Evolutionary conservation across 2,113 vertebrate species (phyloP), one percentile per base, ranked within the genome.

Genomic region (Megaceryle maxima): DNA sequence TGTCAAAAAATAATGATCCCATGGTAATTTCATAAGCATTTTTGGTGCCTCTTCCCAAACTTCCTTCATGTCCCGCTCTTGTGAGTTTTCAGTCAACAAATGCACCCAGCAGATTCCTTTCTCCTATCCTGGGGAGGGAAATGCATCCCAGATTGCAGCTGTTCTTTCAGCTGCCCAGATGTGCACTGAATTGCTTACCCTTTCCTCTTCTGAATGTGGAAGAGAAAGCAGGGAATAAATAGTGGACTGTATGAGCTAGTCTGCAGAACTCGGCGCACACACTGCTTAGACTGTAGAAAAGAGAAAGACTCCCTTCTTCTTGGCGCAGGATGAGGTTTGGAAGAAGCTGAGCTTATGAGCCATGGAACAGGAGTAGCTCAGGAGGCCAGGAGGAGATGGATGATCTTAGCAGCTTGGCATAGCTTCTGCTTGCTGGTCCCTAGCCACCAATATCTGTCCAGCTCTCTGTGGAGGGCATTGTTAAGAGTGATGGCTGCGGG

Each of bases 141-240:
- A 2, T 5, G 0, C 26, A 22, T 59, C 57, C 48, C 55, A 44
- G 33, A 13, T 22, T 24, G 55, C 81, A 86, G 76, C 31, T 79
- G 21, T 35, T 60, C 68, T 83, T 87, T 39, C 81, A 95, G 83
- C 83, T 91, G 56, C 26, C 91, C 92, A 91, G 88, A 77, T 88
- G 87, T 79, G 75, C 75, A 3, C 62, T 35, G 53, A 25, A 9
- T 16, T 43, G n/a, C 57, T 19, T 62, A 37, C 13, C 21, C 12
- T 0, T 16, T 69, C 17, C 29, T 87, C 53, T 28, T 26, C 39
- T 56, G 86, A 37, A 18, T 41, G 3, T 51, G 81, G 88, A 46
- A 56, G 68, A 46, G 50, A 68, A 82, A 57, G 29, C 57, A 43
- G 79, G 75, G 57, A 87, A 20, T 77, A 33, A 86, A 41, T 1